Base-by-base conservation (phyloP, 2,888 invertebrate genomes). In the Priocnemis perturbator region DNA sequence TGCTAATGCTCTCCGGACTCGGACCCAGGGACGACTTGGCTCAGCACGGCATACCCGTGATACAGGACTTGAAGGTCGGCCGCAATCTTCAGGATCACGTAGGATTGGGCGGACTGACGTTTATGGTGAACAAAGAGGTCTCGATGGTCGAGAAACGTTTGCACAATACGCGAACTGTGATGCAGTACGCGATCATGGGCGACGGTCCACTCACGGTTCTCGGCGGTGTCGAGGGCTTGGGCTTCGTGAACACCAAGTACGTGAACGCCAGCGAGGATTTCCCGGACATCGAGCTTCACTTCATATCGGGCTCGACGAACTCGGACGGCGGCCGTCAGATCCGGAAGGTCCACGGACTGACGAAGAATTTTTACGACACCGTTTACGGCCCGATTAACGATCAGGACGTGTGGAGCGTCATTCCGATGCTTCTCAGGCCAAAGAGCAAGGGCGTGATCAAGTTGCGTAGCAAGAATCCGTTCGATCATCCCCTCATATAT, bases 1-100 rank as follows among this genome's bases (percentile, higher is more conserved):
- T 99, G 1, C 89, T 99, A 48, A 97, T 98, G 97, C 89, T 99
- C 0, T 97, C 97, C 9, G 99, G 98, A 0, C 92, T 98, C 14
- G 96, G 96, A 0, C 95, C 95, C 0, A 91, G 92, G 60, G 92
- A 93, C 20, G 94, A 96, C 81, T 85, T 96, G 66, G 89, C 91
- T n/a, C 93, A 94, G 79, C 93, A 93, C 78, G 91, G 93, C 61
- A 96, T 97, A 78, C 95, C 96, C 0, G 90, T 96, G 0, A 92
- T 97, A 60, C 94, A 95, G 85, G 95, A 97, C 85, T 89, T 96
- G 0, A 93, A 93, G 78, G 97, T 97, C 0, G 97, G 97, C 0
- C 91, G 94, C 71, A 97, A 97, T 86, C 91, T 97, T 44, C 97
- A 97, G 89, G 97, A 97, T 85, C 97, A 97, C 85, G 93, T 97